Percentiles rank a stretch among this genome's conserved stretches.
Evolutionary conservation across 2,113 vertebrate species (phyloP).

Genomic region (Odontophorus gujanensis): DNA sequence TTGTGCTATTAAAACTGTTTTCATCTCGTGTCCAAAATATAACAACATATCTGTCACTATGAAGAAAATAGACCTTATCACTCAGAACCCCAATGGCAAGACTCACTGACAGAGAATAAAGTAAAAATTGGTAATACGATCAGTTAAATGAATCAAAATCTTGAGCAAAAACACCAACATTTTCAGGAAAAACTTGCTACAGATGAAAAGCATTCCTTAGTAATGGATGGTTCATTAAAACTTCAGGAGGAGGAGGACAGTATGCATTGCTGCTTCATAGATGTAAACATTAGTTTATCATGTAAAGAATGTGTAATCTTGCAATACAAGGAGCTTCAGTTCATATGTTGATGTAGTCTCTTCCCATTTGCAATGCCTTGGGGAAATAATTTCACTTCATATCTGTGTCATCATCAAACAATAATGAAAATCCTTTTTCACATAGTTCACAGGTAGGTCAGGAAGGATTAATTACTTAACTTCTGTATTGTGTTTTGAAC

Average conservation of each 20-base stretch:
- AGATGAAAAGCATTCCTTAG: neutral
- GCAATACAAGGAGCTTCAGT: neutral
- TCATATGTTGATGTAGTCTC: accelerated
- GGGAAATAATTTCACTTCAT: neutral
- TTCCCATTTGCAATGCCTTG: neutral
- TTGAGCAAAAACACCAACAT: neutral
- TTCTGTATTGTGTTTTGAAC: neutral
- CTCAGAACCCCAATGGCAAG: neutral
- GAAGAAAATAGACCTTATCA: neutral
- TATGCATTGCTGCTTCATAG: neutral
- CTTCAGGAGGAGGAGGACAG: neutral
- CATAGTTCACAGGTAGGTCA: neutral
- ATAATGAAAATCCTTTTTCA: neutral
- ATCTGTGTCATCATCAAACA: neutral
- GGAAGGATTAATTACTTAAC: neutral
- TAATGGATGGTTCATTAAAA: neutral
- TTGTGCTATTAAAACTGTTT: neutral
- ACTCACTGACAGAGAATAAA: neutral
- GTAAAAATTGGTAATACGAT: neutral
- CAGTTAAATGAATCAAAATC: neutral
- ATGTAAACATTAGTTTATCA: neutral
- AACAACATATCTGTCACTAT: neutral
- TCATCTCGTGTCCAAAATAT: neutral
- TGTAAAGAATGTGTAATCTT: neutral
- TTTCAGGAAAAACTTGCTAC: neutral